These are phyloP conservation scores for Alouatta palliata DNA, from an alignment of 2,113 vertebrate species.

Conservation along the genomic window DNA sequence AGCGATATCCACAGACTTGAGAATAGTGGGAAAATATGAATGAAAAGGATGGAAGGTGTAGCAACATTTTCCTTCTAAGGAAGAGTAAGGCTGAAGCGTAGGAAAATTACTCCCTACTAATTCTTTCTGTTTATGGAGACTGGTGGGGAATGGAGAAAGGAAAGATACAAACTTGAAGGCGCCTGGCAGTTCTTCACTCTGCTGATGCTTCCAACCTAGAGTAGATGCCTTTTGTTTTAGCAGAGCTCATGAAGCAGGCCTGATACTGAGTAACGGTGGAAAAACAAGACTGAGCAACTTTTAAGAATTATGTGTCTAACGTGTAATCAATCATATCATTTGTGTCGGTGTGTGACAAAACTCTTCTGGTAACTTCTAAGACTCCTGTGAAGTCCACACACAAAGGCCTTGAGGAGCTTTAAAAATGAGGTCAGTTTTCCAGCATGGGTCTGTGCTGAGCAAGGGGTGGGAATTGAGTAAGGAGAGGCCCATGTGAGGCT, in stretches of 20 bases:
- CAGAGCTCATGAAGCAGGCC: neutral
- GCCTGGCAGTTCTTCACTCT: neutral
- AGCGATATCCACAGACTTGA: neutral
- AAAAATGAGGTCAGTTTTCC: neutral
- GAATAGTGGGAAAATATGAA: neutral
- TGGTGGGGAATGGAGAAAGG: neutral
- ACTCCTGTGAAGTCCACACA: neutral
- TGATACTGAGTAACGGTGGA: neutral
- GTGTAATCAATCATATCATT: neutral
- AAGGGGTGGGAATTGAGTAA: neutral
- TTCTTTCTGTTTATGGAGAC: neutral
- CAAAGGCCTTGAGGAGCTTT: neutral
- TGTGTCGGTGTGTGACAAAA: neutral
- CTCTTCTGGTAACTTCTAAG: neutral
- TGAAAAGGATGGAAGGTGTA: neutral
- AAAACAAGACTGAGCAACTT: neutral
- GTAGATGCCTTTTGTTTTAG: neutral
- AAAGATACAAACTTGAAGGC: neutral
- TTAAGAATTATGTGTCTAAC: neutral
- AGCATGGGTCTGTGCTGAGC: neutral
- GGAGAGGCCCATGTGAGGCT: neutral
- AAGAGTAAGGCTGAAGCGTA: neutral
- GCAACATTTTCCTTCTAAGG: neutral
- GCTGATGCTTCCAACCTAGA: neutral
- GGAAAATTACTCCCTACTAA: neutral